Percentiles rank a stretch among this genome's conserved stretches.
Evolutionary conservation across 2,113 vertebrate species (phyloP).

Genomic region (Cyprinodon brontotheroides): DNA sequence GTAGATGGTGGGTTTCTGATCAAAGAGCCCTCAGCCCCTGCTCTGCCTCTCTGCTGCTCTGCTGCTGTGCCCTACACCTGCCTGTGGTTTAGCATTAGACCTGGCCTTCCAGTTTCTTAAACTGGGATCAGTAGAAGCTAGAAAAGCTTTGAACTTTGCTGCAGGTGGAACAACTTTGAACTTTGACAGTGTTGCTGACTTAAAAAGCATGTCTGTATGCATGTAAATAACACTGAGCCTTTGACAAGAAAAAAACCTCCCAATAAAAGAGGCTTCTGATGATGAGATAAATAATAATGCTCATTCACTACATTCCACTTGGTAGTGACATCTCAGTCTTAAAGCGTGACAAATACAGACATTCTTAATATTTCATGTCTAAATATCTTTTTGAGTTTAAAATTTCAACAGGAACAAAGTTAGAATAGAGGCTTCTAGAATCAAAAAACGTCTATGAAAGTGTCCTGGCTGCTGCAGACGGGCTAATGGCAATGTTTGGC

Average conservation of each 20-base stretch:
- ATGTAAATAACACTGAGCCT: not conserved
- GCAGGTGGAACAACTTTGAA: conserved; percentile 70
- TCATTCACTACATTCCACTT: not conserved
- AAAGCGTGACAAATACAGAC: not conserved
- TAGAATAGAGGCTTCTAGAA: no score
- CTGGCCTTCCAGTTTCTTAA: conserved; percentile 52
- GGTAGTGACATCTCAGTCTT: not conserved
- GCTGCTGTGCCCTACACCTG: conserved; percentile 45
- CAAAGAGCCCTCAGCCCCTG: conserved; percentile 37
- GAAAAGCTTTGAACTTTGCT: conserved; percentile 64
- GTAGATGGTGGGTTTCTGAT: conserved; percentile 16
- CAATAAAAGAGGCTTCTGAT: not conserved
- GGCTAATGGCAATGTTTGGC: no score
- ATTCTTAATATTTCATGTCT: no score
- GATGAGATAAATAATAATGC: not conserved
- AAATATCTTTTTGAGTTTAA: no score
- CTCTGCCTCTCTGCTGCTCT: conserved; percentile 29
- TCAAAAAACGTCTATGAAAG: no score
- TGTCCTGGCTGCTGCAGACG: no score
- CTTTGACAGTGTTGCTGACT: conserved; percentile 33
- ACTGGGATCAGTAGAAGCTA: conserved; percentile 59
- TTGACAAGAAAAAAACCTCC: not conserved
- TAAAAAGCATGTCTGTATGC: conserved; percentile 18
- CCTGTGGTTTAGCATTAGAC: conserved; percentile 64
- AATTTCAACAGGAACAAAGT: no score